Base-by-base conservation (phyloP, 1,140 invertebrate genomes). In the Diuraphis noxia region DNA sequence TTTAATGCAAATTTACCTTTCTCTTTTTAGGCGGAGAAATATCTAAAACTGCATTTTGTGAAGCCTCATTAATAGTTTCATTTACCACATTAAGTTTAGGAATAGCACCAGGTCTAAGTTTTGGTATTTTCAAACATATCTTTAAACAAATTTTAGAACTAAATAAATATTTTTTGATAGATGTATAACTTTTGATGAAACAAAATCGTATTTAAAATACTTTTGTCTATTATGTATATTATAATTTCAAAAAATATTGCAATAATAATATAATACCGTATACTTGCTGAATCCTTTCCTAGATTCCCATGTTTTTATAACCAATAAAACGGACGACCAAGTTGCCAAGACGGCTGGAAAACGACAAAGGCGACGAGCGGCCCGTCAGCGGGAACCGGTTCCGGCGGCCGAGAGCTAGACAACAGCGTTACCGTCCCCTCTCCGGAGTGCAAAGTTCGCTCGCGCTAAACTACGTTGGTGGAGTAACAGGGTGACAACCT, bases 71-170 rank as follows among this genome's bases (percentile, higher is more conserved):
- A 19, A 79, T 30, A n/a, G 30, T 36, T 36, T 36, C 17, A 36
- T 79, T 79, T 36, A 79, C 19, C 19, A 36, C 19, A 25, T 21
- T 52, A 52, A 25, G 52, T 52, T 52, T 52, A 38, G 72, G 72
- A 34, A 79, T 79, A 79, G n/a, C 34, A 34, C 72, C 72, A 6
- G 72, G 72, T 36, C 17, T 79, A 36, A 79, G 34, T 36, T 36
- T 79, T 36, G 34, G 72, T 23, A 79, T 79, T 79, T 79, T 79
- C 34, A 79, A 79, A 79, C 72, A 38, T 79, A 79, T 79, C n/a
- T n/a, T n/a, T 79, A 36, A 79, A 21, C n/a, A 19, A 19, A 34
- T 46, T 46, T 46, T 1, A 46, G 13, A 46, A 46, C 17, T 1
- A 46, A 46, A 19, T 43, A 7, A 5, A 0, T 43, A 43, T 43